phyloP scores from a whole-genome alignment of 2,888 invertebrate genomes.

The Malacosoma neustria region DNA sequence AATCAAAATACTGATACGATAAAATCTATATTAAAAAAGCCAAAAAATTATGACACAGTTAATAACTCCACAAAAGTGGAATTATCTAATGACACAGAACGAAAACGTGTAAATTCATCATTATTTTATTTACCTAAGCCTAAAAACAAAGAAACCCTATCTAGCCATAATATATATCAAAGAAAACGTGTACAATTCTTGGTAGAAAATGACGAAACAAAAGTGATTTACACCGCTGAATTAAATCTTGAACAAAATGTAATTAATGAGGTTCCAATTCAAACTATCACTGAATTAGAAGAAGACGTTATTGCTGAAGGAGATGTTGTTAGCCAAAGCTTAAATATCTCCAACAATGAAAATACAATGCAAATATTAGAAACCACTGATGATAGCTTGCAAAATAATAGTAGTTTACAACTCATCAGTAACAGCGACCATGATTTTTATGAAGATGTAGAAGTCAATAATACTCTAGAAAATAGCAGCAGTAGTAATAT shows the following conservation, averaged over 20 bases:
- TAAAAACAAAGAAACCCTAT: constrained; percentile 43
- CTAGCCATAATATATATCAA: constrained; percentile 49
- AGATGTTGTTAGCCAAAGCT: constrained; percentile 54
- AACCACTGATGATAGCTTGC: constrained; percentile 10
- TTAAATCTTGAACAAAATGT: constrained; percentile 52
- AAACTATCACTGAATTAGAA: constrained; percentile 26
- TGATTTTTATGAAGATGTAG: constrained; percentile 22
- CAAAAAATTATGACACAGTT: constrained; percentile 49
- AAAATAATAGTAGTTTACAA: neutral
- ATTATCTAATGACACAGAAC: constrained; percentile 40
- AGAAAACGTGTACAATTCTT: constrained; percentile 83
- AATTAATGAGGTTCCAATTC: constrained; percentile 25
- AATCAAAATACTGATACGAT: constrained; percentile 57
- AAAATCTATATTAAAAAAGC: constrained; percentile 77
- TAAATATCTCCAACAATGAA: constrained; percentile 23
- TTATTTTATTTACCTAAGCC: constrained; percentile 79
- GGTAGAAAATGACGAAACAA: constrained; percentile 77
- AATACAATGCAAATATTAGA: constrained; percentile 30
- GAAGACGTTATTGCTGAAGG: constrained; percentile 49
- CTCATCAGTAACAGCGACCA: constrained; percentile 17
- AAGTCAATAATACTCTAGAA: constrained; percentile 18
- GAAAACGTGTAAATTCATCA: constrained; percentile 52
- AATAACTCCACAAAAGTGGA: constrained; percentile 38
- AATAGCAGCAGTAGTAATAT: neutral
- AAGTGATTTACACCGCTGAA: constrained; percentile 64